Conservation (phyloP, 2,888 invertebrate species). For the Rhagonycha lutea region DNA sequence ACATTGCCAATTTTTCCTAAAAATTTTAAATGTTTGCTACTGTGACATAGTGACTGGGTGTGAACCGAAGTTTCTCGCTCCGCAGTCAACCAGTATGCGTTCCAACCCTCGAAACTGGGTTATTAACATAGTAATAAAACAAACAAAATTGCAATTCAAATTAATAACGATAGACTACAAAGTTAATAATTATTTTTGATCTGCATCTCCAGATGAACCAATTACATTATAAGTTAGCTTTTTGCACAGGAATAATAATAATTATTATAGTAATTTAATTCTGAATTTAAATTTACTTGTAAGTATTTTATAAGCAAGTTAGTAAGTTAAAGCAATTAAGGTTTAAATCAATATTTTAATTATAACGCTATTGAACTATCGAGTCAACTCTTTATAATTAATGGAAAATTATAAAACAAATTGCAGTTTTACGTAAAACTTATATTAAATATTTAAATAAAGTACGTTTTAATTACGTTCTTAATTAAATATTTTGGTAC, state of each 20-base stretch:
- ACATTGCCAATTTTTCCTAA: no score
- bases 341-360: background rate
- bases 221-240: background rate
- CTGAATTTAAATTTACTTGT: background rate
- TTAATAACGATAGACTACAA: background rate
- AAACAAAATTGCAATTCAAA: background rate
- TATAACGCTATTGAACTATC: background rate
- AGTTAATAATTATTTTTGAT: background rate
- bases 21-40: no score
- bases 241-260: background rate
- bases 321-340: background rate
- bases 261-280: background rate
- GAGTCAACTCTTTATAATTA: background rate
- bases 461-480: background rate
- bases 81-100: no score
- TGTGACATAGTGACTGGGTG: no score
- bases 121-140: no score
- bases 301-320: background rate
- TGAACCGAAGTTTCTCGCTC: no score
- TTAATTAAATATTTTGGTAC: background rate
- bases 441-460: background rate
- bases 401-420: background rate
- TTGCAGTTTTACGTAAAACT: background rate
- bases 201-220: background rate
- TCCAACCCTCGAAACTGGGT: no score